Percentiles rank a stretch among this genome's conserved stretches.
Conservation (phyloP, 2,113 vertebrate species). For the Odocoileus virginianus region DNA sequence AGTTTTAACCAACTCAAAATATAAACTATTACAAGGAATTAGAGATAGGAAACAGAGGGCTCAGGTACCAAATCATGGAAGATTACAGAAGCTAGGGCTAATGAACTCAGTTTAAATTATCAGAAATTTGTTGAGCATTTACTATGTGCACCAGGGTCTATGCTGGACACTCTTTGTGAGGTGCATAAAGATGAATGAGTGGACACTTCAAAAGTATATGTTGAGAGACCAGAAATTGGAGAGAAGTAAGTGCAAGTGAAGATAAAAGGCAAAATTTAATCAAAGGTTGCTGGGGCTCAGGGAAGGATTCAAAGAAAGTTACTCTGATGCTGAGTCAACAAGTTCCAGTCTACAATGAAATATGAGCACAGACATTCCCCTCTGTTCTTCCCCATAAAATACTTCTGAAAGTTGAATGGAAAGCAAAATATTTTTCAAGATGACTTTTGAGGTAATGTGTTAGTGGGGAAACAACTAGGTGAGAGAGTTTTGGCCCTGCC, state of each 20-base stretch:
- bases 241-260: constrained; percentile 27
- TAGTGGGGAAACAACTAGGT: background rate
- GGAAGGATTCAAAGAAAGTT: constrained; percentile 52
- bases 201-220: constrained; percentile 38
- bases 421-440: constrained; percentile 17
- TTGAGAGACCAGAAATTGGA: constrained; percentile 29
- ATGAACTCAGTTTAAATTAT: background rate
- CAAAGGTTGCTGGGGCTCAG: background rate
- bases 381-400: constrained; percentile 5
- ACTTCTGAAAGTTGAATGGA: background rate
- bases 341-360: constrained; percentile 32
- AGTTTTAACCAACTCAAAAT: background rate
- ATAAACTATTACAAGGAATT: constrained; percentile 25
- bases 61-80: background rate
- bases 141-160: background rate
- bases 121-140: constrained; percentile 12
- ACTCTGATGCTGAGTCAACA: constrained; percentile 31
- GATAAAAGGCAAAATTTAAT: constrained; percentile 50
- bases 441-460: background rate
- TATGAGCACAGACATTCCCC: background rate
- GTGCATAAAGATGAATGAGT: constrained; percentile 1
- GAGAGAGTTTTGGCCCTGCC: background rate
- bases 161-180: background rate
- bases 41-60: background rate
- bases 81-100: background rate